Conservation (phyloP, 2,797 vertebrate genomes). For the Bucorvus abyssinicus region DNA sequence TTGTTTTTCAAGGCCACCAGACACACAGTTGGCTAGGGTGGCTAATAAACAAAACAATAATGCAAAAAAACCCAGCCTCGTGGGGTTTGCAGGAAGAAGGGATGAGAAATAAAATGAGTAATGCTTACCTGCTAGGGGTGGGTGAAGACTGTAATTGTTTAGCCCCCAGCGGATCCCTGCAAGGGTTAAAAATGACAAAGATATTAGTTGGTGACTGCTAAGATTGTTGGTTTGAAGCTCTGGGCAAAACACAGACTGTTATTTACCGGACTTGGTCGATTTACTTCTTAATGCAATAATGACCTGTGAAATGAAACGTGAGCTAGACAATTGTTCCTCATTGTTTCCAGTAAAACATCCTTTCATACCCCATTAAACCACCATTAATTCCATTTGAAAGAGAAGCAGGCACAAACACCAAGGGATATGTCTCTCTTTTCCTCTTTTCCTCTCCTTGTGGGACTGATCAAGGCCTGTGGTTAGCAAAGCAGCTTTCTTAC, state of each 20-base stretch:
- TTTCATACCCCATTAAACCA: slow-evolving; percentile 85
- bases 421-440: slow-evolving; percentile 47
- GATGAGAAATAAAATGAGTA: slow-evolving; percentile 74
- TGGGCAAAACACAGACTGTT: slow-evolving; percentile 80
- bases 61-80: slow-evolving; percentile 66
- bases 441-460: slow-evolving; percentile 35
- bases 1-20: slow-evolving; percentile 79
- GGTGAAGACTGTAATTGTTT: slow-evolving; percentile 78
- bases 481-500: background rate
- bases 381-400: slow-evolving; percentile 80
- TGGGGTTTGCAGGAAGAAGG: slow-evolving; percentile 68
- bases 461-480: background rate
- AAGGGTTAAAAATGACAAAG: slow-evolving; percentile 81
- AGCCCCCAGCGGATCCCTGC: slow-evolving; percentile 75
- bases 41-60: slow-evolving; percentile 78
- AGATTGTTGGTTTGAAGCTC: slow-evolving; percentile 78
- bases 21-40: slow-evolving; percentile 70
- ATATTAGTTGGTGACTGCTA: slow-evolving; percentile 76
- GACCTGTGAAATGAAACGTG: slow-evolving; percentile 87
- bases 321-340: slow-evolving; percentile 84
- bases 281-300: slow-evolving; percentile 88
- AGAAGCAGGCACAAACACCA: slow-evolving; percentile 68
- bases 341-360: slow-evolving; percentile 83
- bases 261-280: slow-evolving; percentile 86
- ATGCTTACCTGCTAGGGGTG: slow-evolving; percentile 79